Evolutionary conservation across 2,888 invertebrate genomes (phyloP).

Genomic region (Heliconius erato): DNA sequence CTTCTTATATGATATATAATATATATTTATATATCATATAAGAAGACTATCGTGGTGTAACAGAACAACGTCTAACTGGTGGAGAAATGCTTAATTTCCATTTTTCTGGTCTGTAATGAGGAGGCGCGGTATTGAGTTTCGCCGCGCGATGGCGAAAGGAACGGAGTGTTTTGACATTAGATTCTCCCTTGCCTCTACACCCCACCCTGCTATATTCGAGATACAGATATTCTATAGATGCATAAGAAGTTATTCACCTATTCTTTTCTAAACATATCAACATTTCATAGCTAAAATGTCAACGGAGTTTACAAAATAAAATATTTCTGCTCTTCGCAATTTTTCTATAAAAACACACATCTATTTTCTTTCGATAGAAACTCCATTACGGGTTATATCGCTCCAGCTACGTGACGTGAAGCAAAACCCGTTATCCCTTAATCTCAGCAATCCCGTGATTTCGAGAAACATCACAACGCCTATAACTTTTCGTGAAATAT

Average conservation of each 20-base stretch:
- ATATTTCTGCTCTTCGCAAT: not conserved
- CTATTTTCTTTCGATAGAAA: slow-evolving; percentile 31
- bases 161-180: too few species aligned
- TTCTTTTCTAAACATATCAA: not conserved
- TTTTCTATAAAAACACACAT: slow-evolving; percentile 23
- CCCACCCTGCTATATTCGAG: too few species aligned
- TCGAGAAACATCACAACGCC: slow-evolving; percentile 22
- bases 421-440: slow-evolving; percentile 24
- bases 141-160: too few species aligned
- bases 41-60: too few species aligned
- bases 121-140: too few species aligned
- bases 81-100: too few species aligned
- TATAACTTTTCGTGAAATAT: slow-evolving; percentile 12
- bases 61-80: too few species aligned
- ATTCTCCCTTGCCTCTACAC: too few species aligned
- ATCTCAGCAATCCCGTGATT: slow-evolving; percentile 21
- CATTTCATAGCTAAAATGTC: not conserved
- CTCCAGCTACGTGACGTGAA: slow-evolving; percentile 15
- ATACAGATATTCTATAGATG: not conserved
- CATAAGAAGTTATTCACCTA: too few species aligned
- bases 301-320: not conserved
- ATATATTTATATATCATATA: too few species aligned
- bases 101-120: too few species aligned
- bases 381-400: slow-evolving; percentile 28
- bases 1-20: too few species aligned